These are phyloP conservation scores for Menidia menidia DNA, from an alignment of 2,797 vertebrate species.

Conservation along the genomic window DNA sequence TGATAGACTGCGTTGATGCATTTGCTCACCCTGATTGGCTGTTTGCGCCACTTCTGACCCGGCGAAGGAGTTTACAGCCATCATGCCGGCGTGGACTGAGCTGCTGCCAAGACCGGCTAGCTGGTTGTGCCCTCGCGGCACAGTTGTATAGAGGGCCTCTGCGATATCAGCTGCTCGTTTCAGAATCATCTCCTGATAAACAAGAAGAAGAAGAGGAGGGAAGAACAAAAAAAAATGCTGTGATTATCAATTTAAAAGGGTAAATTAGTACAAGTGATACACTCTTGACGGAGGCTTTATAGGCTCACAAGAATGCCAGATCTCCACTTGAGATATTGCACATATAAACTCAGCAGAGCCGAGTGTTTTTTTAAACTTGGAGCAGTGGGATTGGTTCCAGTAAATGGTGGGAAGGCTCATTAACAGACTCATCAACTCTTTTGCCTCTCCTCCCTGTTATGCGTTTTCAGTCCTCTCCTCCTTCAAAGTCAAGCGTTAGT, in stretches of 20 bases:
- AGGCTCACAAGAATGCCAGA: constrained; percentile 46
- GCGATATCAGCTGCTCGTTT: constrained; percentile 96
- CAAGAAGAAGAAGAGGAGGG: constrained; percentile 10
- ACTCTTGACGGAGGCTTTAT: constrained; percentile 27
- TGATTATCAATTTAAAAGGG: constrained; percentile 44
- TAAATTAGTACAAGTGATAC: constrained; percentile 6
- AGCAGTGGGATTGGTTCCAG: constrained; percentile 59
- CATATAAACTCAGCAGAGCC: constrained; percentile 51
- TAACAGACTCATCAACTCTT: constrained; percentile 63
- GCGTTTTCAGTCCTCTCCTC: constrained; percentile 20
- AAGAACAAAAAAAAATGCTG: constrained; percentile 28
- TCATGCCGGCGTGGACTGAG: constrained; percentile 94
- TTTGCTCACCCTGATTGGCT: constrained; percentile 92
- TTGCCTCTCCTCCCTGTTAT: constrained; percentile 30
- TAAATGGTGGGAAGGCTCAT: constrained; percentile 65
- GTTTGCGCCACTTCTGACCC: constrained; percentile 93
- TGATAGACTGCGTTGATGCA: constrained; percentile 15
- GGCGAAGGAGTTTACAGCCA: constrained; percentile 95
- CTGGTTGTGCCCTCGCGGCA: constrained; percentile 97
- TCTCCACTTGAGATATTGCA: constrained; percentile 49
- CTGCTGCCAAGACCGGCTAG: constrained; percentile 90
- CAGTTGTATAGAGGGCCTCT: constrained; percentile 92
- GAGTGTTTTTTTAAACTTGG: constrained; percentile 58
- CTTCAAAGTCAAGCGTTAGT: constrained; percentile 23
- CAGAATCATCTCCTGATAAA: constrained; percentile 92